Evolutionary conservation across 2,888 invertebrate species (phyloP).

Genomic region (Crepidodera aurea): DNA sequence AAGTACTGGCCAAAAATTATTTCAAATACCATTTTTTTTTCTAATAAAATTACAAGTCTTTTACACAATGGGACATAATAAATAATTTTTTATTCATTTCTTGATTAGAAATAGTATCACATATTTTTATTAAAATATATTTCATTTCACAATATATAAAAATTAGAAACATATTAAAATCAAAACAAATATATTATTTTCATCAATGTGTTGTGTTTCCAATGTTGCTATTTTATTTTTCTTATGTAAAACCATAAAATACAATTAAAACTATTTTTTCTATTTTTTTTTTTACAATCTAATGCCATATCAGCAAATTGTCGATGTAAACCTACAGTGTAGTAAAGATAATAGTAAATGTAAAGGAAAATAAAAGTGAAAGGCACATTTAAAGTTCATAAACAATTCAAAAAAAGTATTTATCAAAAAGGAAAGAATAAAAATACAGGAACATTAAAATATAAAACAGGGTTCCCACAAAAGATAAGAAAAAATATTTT

Average conservation of each 20-base stretch:
- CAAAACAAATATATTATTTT: no score
- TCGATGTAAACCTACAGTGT: not conserved
- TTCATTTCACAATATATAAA: not conserved
- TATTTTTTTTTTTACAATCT: not conserved
- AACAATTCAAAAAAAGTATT: not conserved
- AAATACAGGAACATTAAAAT: no score
- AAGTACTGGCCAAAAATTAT: no score
- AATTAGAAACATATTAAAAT: not conserved
- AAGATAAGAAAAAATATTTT: no score
- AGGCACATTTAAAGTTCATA: slow-evolving; percentile 7
- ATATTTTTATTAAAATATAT: slow-evolving; percentile 7
- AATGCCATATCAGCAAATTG: not conserved
- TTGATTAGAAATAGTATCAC: slow-evolving; percentile 8
- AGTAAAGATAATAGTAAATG: not conserved
- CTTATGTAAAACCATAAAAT: no score
- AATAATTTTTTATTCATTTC: not conserved
- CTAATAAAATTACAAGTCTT: no score
- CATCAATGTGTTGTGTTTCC: no score
- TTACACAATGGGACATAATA: no score
- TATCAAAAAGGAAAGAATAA: not conserved
- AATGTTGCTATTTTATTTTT: no score
- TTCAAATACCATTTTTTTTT: no score
- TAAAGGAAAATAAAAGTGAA: slow-evolving; percentile 8
- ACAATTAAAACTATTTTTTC: no score
- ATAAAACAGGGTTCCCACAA: no score